Evolutionary conservation across 2,113 vertebrate genomes (phyloP).

Genomic region (Pterocles orientalis): DNA sequence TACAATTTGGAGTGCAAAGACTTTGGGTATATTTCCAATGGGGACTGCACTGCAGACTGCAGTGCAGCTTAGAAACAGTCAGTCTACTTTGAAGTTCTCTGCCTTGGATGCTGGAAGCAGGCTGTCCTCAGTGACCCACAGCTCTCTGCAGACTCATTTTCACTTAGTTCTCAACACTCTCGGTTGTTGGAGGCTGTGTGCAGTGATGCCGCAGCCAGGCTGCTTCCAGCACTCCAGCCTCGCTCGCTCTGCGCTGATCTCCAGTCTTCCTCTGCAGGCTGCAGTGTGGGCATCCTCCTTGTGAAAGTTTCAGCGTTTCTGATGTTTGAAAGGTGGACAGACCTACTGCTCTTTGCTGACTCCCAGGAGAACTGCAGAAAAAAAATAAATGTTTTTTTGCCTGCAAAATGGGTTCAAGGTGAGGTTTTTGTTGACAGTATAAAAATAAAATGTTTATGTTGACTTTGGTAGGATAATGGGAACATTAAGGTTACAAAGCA

Average conservation of each 20-base stretch:
- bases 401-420: neutral
- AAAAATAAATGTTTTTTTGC: fast-evolving
- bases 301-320: neutral
- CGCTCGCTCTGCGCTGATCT: neutral
- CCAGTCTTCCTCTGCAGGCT: fast-evolving
- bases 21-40: neutral
- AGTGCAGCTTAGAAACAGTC: neutral
- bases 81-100: neutral
- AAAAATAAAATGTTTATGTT: neutral
- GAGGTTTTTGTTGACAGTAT: fast-evolving
- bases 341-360: neutral
- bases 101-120: neutral
- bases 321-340: neutral
- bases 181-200: neutral
- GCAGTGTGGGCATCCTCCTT: neutral
- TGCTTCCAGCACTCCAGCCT: neutral
- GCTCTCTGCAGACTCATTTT: neutral
- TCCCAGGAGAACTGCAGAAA: neutral
- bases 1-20: neutral
- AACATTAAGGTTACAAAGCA: neutral
- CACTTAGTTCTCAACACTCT: neutral
- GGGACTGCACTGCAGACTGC: constrained; percentile 58
- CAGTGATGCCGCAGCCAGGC: neutral
- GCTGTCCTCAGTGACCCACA: neutral
- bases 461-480: neutral